These are phyloP conservation scores for Heterochromis multidens DNA, from an alignment of 2,113 vertebrate species.

Conservation along the genomic window DNA sequence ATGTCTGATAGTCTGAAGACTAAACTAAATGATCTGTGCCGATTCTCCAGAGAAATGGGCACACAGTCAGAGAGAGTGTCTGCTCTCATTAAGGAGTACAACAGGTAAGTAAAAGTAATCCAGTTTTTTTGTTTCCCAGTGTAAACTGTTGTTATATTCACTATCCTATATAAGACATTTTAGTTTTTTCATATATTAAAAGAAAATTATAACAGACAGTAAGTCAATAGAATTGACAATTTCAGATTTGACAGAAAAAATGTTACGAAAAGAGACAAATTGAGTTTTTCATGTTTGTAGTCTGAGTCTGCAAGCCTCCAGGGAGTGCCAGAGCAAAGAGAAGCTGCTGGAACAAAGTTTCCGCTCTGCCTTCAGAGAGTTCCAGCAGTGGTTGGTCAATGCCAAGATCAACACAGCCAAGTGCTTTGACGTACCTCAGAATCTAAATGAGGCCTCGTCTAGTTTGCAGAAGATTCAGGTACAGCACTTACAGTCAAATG, in stretches of 20 bases:
- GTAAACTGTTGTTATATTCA: neutral
- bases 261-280: neutral
- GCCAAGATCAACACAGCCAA: conserved; percentile 91
- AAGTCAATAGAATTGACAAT: neutral
- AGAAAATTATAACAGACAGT: neutral
- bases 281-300: conserved; percentile 57
- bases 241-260: neutral
- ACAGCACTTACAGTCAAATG: neutral
- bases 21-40: conserved; percentile 91
- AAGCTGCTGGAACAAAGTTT: conserved; percentile 90
- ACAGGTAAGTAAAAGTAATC: conserved; percentile 76
- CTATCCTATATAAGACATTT: neutral
- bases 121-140: neutral
- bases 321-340: conserved; percentile 91
- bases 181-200: neutral
- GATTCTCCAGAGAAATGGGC: conserved; percentile 90
- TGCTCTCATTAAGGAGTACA: conserved; percentile 91
- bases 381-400: conserved; percentile 94
- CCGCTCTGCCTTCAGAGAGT: conserved; percentile 83
- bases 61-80: conserved; percentile 88
- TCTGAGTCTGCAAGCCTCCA: conserved; percentile 89
- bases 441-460: conserved; percentile 80
- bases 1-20: conserved; percentile 87
- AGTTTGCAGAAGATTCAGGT: conserved; percentile 95
- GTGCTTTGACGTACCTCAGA: conserved; percentile 91